Base-by-base conservation (phyloP, 2,888 invertebrate species). In the Cataglyphis cursor region DNA sequence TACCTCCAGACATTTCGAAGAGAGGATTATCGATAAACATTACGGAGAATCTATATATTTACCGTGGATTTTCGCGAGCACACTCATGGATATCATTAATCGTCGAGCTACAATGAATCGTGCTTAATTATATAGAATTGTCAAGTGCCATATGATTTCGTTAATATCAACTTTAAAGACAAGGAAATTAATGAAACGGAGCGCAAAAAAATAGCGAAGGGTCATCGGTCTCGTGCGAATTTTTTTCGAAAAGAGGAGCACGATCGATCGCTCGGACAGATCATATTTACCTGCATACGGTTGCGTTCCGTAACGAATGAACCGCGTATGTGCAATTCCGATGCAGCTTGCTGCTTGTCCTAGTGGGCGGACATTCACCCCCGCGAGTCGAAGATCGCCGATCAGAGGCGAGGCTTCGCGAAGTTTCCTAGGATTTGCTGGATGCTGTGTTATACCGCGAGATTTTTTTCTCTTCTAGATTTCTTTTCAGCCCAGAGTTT, bases 281-380 rank as follows among this genome's bases (percentile, higher is more conserved):
- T 84, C 86, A 84, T 83, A 85, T 85, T 89, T 89, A 89, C 89
- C 89, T 89, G 89, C 87, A 70, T 81, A 84, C 86, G 78, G 75
- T 81, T 88, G 75, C 76, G 83, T 65, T 88, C 85, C 83, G 81
- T 88, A 87, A 90, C 90, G 88, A 90, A 90, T 89, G 87, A 88
- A 88, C 85, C 87, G 90, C 86, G 82, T 88, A 90, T 90, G 51
- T n/a, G 89, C 90, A 85, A 90, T 90, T 88, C 85, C 89, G 85
- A 90, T 90, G 89, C 85, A 87, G 85, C 85, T 44, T 83, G 81
- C 84, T 84, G 85, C 83, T 72, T 90, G 94, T 93, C 94, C 95
- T 94, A 95, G 94, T 95, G 93, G 93, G 94, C 94, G 95, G 93
- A 90, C 94, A 92, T 95, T 95, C 92, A 94, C 94, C 94, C 76